Conservation (phyloP, 2,113 vertebrate species). For the Labeo catla region DNA sequence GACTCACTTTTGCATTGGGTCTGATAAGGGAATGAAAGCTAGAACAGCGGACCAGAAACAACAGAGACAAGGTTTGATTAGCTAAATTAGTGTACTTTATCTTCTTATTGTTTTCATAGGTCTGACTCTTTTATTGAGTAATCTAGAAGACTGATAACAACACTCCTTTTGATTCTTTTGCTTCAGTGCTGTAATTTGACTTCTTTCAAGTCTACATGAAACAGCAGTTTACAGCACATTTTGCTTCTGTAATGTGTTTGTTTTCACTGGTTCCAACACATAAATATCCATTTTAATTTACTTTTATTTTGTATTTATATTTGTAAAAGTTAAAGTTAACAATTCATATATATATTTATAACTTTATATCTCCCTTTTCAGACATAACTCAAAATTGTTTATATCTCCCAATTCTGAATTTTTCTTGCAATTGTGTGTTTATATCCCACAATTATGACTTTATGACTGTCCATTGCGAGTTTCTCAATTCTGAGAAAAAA, state of each 20-base stretch:
- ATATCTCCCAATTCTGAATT: too few relatives aligned
- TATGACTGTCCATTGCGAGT: too few relatives aligned
- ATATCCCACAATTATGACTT: too few relatives aligned
- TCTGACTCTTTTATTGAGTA: slow-evolving; percentile 23
- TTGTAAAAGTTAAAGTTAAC: background rate
- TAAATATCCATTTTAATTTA: background rate
- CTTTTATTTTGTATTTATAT: background rate
- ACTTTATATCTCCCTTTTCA: too few relatives aligned
- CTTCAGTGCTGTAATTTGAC: background rate
- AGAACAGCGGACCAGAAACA: slow-evolving; percentile 18
- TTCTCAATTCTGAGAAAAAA: too few relatives aligned
- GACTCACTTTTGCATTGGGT: slow-evolving; percentile 26
- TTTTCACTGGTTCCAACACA: background rate
- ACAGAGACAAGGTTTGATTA: slow-evolving; percentile 28
- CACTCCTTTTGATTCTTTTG: background rate
- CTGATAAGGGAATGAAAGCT: slow-evolving; percentile 25
- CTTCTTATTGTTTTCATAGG: slow-evolving; percentile 1
- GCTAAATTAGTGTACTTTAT: slow-evolving; percentile 21
- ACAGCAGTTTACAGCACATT: background rate
- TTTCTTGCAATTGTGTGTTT: too few relatives aligned
- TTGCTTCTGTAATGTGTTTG: background rate
- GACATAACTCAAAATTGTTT: too few relatives aligned
- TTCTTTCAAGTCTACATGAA: slow-evolving; percentile 13
- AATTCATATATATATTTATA: too few relatives aligned
- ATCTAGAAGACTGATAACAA: slow-evolving; percentile 14